Evolutionary conservation across 2,888 invertebrate species (phyloP).

Genomic region (Drosophila picticornis): DNA sequence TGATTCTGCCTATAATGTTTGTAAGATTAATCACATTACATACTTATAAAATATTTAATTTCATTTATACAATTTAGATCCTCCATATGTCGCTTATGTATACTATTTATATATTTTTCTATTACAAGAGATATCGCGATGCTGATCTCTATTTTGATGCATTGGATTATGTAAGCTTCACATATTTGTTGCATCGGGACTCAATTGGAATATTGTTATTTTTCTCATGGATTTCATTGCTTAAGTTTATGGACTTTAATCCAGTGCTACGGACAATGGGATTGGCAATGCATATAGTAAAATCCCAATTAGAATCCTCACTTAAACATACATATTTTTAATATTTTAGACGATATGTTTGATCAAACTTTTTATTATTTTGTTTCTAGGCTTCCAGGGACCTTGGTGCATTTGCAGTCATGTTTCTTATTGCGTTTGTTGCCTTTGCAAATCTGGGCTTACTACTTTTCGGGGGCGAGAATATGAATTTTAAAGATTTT

Average conservation of each 20-base stretch:
- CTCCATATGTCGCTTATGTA: slow-evolving; percentile 58
- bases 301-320: slow-evolving; percentile 75
- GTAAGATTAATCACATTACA: slow-evolving; percentile 9
- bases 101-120: not conserved
- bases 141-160: slow-evolving; percentile 11
- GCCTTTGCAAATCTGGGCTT: slow-evolving; percentile 91
- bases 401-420: slow-evolving; percentile 89
- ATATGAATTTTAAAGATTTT: slow-evolving; percentile 87
- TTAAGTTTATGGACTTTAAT: slow-evolving; percentile 91
- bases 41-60: not conserved
- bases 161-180: slow-evolving; percentile 87
- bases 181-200: slow-evolving; percentile 87
- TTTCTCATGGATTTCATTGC: slow-evolving; percentile 89
- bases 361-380: not conserved
- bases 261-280: slow-evolving; percentile 86
- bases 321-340: not conserved
- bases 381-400: slow-evolving; percentile 88
- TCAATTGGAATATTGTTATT: slow-evolving; percentile 88
- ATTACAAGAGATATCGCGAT: not conserved
- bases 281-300: slow-evolving; percentile 17
- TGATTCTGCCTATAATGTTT: not conserved
- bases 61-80: slow-evolving; percentile 49
- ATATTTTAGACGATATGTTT: not conserved
- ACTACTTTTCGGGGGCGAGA: slow-evolving; percentile 89
- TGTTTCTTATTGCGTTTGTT: slow-evolving; percentile 91